These are phyloP conservation scores for Perithous albicinctus DNA, from an alignment of 2,888 invertebrate genomes.

Conservation along the genomic window DNA sequence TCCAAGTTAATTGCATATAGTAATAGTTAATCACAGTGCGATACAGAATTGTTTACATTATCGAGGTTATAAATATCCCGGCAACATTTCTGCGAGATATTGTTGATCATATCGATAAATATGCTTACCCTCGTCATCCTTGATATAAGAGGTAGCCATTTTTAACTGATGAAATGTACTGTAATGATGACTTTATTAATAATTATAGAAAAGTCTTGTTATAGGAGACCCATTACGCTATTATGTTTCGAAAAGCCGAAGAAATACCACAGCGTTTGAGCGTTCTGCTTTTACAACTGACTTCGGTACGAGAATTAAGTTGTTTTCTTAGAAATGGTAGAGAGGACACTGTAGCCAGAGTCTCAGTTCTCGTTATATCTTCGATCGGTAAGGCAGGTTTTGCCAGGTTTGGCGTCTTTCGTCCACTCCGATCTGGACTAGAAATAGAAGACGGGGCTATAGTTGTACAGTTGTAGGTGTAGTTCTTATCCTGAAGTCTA, in stretches of 20 bases:
- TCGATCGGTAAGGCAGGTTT: too few species aligned
- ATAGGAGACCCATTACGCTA: constrained; percentile 50
- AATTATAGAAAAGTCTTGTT: constrained; percentile 56
- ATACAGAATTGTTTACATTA: constrained; percentile 75
- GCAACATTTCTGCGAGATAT: constrained; percentile 14
- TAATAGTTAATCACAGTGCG: too few species aligned
- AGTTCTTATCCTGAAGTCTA: too few species aligned
- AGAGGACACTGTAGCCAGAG: neutral
- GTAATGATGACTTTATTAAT: constrained; percentile 72
- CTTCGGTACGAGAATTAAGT: neutral
- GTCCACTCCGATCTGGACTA: too few species aligned
- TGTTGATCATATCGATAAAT: constrained; percentile 3
- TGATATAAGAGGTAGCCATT: constrained; percentile 83
- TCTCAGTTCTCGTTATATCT: neutral
- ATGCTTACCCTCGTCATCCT: constrained; percentile 82
- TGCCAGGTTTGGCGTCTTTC: too few species aligned
- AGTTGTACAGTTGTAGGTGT: too few species aligned
- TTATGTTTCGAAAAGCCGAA: constrained; percentile 36
- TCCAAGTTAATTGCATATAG: too few species aligned
- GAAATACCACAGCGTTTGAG: constrained; percentile 17
- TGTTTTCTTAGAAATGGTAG: neutral
- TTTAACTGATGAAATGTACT: constrained; percentile 52
- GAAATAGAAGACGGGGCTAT: too few species aligned
- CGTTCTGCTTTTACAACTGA: constrained; percentile 26
- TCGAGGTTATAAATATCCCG: constrained; percentile 80